Conservation (phyloP, 2,888 invertebrate species). For the Camponotus fellah region DNA sequence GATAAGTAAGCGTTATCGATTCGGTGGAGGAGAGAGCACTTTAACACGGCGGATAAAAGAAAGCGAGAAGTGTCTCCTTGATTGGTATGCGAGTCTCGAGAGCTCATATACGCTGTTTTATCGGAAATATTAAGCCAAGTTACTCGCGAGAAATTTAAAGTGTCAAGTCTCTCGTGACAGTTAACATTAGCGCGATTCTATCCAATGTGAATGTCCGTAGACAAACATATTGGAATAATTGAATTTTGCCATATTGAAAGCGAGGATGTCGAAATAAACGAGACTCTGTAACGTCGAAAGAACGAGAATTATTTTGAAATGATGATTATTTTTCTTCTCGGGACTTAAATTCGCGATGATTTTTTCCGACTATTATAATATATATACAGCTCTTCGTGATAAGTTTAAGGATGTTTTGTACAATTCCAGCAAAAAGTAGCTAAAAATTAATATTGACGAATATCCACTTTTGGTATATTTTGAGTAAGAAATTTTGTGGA, state of each 20-base stretch:
- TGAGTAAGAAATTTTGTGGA: no score
- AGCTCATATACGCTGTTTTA: conserved; percentile 71
- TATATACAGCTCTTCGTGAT: neutral
- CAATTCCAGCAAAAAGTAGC: no score
- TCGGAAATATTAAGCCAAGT: conserved; percentile 68
- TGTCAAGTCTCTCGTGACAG: conserved; percentile 47
- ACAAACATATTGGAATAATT: conserved; percentile 18
- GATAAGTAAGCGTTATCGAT: conserved; percentile 72
- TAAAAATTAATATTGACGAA: no score
- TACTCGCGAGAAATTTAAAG: conserved; percentile 62
- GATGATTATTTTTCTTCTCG: neutral
- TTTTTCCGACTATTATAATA: neutral
- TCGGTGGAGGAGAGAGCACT: conserved; percentile 60
- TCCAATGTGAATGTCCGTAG: conserved; percentile 19
- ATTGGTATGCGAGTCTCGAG: conserved; percentile 74
- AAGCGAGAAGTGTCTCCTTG: conserved; percentile 71
- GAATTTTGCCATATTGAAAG: conserved; percentile 13
- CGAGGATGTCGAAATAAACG: neutral
- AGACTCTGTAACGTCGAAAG: neutral
- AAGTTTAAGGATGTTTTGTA: neutral
- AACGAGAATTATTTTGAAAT: neutral
- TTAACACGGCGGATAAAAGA: conserved; percentile 66
- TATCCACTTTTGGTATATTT: no score
- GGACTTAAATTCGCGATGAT: no score
- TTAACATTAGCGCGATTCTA: conserved; percentile 40